These are phyloP conservation scores for Sarcoramphus papa DNA, from an alignment of 2,797 vertebrate species.

Conservation along the genomic window DNA sequence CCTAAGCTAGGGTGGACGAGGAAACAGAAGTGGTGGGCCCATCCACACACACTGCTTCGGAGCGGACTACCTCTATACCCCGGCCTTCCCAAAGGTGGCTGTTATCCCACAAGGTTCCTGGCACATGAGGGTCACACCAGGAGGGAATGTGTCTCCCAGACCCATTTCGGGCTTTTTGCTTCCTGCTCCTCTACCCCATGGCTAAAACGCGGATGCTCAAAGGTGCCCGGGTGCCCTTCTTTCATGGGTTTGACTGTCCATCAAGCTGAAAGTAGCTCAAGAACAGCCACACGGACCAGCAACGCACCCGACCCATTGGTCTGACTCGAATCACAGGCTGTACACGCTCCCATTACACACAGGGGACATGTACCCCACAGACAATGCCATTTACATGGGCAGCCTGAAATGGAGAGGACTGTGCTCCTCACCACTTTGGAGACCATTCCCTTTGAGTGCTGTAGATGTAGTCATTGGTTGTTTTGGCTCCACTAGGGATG, in stretches of 20 bases:
- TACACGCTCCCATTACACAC: neutral
- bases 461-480: neutral
- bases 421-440: neutral
- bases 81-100: neutral
- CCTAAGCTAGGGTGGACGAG: fast-evolving
- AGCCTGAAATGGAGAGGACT: neutral
- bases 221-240: neutral
- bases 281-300: neutral
- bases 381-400: neutral
- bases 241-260: neutral
- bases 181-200: neutral
- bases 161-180: neutral
- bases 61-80: neutral
- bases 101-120: neutral
- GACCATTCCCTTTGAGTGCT: neutral
- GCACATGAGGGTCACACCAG: fast-evolving
- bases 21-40: neutral
- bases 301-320: neutral
- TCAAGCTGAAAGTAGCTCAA: neutral
- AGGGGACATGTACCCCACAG: neutral
- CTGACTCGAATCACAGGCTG: neutral
- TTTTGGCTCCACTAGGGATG: neutral
- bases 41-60: neutral
- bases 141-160: neutral
- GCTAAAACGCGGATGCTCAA: neutral